Base-by-base conservation (phyloP, 2,888 invertebrate species). In the Leptogaster cylindrica region DNA sequence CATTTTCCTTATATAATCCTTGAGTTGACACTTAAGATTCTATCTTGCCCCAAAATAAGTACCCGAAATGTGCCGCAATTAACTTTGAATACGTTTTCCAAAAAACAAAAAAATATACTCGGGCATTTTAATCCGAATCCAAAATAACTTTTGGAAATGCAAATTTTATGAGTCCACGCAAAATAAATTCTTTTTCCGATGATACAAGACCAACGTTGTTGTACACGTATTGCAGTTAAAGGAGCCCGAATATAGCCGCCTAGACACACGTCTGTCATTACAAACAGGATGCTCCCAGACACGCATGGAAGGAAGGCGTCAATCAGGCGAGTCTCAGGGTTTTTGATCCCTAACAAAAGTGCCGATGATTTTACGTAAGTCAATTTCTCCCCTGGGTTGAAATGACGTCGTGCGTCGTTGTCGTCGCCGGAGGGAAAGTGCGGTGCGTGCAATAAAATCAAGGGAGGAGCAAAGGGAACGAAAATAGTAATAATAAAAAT, bases 301-400 rank as follows among this genome's bases (percentile, higher is more conserved):
- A 36, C 36, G 36, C 10, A 36, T 36, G 36, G 36, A n/a, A 36
- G 36, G 36, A 36, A 36, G 36, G 36, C 36, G 36, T 36, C 36
- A 36, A 36, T 36, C 36, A 36, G 36, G 36, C 36, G 36, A 36
- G 36, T 36, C 36, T 4, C 10, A 36, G 10, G 14, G 36, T 36
- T 36, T 36, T 36, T 36, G 36, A 14, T 36, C 36, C 36, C 14
- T 12, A 36, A 36, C 36, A 36, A 36, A 1, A 36, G 36, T 14
- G 10, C 36, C 36, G 36, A 36, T 36, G 36, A n/a, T 10, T n/a
- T 36, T 36, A 36, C n/a, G 14, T 12, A 36, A 6, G 14, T 12
- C 4, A 36, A 36, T 36, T 1, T 36, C 36, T 36, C 36, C 36
- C 36, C 36, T n/a, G 10, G 7, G 10, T 36, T n/a, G 36, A 12